phyloP scores from a whole-genome alignment of 2,888 invertebrate genomes.

The Morinoia aosen region DNA sequence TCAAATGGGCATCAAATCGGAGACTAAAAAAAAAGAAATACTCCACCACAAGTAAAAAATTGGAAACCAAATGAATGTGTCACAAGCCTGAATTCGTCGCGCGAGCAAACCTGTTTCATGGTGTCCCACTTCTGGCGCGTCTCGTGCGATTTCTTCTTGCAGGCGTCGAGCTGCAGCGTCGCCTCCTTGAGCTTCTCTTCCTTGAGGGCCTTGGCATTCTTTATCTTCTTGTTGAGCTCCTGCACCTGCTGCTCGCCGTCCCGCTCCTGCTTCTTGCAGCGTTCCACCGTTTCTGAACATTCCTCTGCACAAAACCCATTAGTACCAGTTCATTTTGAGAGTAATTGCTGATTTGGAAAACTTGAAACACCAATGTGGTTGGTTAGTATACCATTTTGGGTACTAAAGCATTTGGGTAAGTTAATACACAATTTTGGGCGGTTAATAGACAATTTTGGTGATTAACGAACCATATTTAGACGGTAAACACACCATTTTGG shows the following conservation, averaged over 20 bases:
- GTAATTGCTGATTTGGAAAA: background rate
- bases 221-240: constrained; percentile 82
- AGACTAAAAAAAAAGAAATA: too few relatives aligned
- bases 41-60: too few relatives aligned
- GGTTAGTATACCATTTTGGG: too few relatives aligned
- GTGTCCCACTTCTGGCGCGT: constrained; percentile 84
- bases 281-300: constrained; percentile 76
- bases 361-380: too few relatives aligned
- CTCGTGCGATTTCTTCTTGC: constrained; percentile 81
- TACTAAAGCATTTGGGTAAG: too few relatives aligned
- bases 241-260: constrained; percentile 77
- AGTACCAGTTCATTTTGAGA: background rate
- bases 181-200: constrained; percentile 82
- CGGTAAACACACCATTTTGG: too few relatives aligned
- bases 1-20: too few relatives aligned
- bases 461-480: too few relatives aligned
- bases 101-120: constrained; percentile 75
- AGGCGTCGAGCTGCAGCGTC: constrained; percentile 78
- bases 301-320: constrained; percentile 71
- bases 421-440: too few relatives aligned
- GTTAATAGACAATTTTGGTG: too few relatives aligned
- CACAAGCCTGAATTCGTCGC: too few relatives aligned
- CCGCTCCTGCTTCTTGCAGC: constrained; percentile 75
- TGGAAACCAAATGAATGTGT: too few relatives aligned
- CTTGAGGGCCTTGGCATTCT: constrained; percentile 80